phyloP scores from a whole-genome alignment of 2,113 vertebrate genomes.

The Odocoileus virginianus region DNA sequence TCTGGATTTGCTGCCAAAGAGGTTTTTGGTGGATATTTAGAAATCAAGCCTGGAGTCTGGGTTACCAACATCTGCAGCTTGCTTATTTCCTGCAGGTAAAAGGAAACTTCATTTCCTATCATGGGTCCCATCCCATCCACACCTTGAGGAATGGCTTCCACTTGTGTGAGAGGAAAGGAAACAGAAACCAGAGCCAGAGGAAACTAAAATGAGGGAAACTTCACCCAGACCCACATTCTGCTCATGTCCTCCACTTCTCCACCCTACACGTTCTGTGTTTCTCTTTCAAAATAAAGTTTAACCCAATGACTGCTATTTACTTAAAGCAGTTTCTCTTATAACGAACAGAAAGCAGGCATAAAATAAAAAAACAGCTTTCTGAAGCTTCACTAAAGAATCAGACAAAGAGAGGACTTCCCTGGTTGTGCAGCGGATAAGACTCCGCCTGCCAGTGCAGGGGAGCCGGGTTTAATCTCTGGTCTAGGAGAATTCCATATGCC shows the following conservation, averaged over 20 bases:
- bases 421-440: not conserved
- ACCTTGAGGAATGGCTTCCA: not conserved
- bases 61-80: not conserved
- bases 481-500: not conserved
- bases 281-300: slow-evolving; percentile 23
- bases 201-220: not conserved
- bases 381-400: not conserved
- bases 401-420: not conserved
- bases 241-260: not conserved
- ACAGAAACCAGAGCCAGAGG: not conserved
- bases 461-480: not conserved
- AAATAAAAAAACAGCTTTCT: not conserved
- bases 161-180: not conserved
- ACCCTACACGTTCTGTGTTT: not conserved
- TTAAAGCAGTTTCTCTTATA: not conserved
- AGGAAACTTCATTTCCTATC: not conserved
- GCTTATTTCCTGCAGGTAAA: slow-evolving; percentile 1
- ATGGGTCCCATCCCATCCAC: not conserved
- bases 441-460: not conserved
- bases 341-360: not conserved
- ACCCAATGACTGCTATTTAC: not conserved
- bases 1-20: slow-evolving; percentile 40
- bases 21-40: slow-evolving; percentile 34
- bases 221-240: not conserved
- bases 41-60: not conserved